A percentile compares a stretch with the other conserved stretches of the same genome.
Conservation (phyloP, 2,888 invertebrate genomes). For the Lordiphosa fenestrarum region DNA sequence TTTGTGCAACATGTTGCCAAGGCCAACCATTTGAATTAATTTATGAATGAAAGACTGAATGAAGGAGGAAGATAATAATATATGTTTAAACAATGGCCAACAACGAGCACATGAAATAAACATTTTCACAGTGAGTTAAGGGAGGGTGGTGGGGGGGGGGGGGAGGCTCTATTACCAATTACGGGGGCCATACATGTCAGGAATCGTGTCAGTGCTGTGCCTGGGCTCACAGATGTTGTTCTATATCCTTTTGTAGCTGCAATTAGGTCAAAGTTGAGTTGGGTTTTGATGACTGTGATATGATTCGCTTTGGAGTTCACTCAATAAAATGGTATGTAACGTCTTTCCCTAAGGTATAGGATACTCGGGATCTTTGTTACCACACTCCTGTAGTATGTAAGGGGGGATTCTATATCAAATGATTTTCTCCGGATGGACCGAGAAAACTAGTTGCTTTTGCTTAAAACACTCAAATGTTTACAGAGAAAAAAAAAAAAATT, state of each 20-base stretch:
- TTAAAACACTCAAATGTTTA: too few species aligned
- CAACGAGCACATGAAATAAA: constrained; percentile 5
- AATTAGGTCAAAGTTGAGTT: constrained; percentile 62
- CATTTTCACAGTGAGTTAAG: background rate
- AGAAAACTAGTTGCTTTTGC: too few species aligned
- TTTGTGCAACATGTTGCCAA: constrained; percentile 36
- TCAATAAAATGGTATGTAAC: too few species aligned
- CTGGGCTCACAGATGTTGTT: constrained; percentile 52
- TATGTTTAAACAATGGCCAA: constrained; percentile 11
- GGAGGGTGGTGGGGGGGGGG: background rate
- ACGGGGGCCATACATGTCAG: constrained; percentile 80
- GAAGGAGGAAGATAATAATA: constrained; percentile 6
- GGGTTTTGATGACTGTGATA: too few species aligned
- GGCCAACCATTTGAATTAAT: background rate
- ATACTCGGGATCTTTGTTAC: too few species aligned
- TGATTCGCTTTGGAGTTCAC: too few species aligned
- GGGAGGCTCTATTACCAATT: constrained; percentile 75
- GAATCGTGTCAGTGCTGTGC: constrained; percentile 77
- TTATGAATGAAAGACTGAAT: constrained; percentile 39
- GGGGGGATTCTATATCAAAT: too few species aligned
- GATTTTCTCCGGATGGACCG: too few species aligned
- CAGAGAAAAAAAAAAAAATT: too few species aligned
- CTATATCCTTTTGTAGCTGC: constrained; percentile 40
- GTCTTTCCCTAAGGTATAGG: too few species aligned
- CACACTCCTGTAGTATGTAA: too few species aligned